Evolutionary conservation across 2,797 vertebrate species (phyloP), one percentile per base, ranked within the genome.

Genomic region (Neolamprologus multifasciatus): DNA sequence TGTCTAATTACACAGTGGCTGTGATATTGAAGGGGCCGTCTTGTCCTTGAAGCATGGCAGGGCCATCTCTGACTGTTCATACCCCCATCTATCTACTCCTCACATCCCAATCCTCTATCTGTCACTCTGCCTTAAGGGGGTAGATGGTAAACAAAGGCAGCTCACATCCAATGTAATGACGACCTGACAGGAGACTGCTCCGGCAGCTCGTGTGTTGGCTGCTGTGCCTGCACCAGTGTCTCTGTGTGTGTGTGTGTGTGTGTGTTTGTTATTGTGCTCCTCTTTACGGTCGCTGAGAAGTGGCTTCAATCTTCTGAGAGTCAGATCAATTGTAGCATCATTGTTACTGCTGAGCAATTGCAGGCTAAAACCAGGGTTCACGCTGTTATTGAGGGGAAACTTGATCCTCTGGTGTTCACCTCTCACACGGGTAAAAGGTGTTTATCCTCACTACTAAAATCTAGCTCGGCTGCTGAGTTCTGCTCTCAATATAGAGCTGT

Each of bases 11-110:
- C 93, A 91, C 82, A 16, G 88, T 83, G 82, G 83, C 91, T 83
- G 86, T 86, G 91, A 91, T 94, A 94, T 91, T 90, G 91, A 89
- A 91, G 90, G 85, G 51, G 83, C 88, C 2, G 77, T 84, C 89
- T 76, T 93, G 94, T 93, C 94, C 94, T 96, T 94, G 93, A 94
- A 91, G 91, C 94, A 90, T 89, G 89, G 84, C 87, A 26, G 86
- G 87, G 78, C 89, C 88, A 84, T 90, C 83, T 88, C 86, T 86
- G 83, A 88, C 93, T 90, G 83, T 85, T 93, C 84, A 88, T 89
- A 84, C 62, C 79, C 57, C 82, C 89, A 81, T 91, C 88, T 83
- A 88, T 93, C 88, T 62, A 78, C 54, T 84, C 78, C 76, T 91
- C 89, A 85, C 86, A 88, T 88, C 87, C 83, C 92, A 87, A 88